Evolutionary conservation across 2,797 vertebrate genomes (phyloP), one percentile per base, ranked within the genome.

Genomic region (Kryptopterus vitreolus): DNA sequence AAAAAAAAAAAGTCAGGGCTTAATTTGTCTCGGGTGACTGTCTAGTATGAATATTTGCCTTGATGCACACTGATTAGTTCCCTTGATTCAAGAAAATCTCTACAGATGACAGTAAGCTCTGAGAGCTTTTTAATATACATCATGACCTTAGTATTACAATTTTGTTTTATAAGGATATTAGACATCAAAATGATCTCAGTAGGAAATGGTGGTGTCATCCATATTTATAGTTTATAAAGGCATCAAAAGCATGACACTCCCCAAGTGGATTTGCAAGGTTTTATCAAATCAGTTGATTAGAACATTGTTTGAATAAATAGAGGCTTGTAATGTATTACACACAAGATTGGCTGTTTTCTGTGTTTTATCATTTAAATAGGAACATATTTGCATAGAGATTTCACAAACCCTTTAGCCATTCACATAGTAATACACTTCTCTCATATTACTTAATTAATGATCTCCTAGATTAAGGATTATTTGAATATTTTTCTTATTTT

Each of bases 71-170:
- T 18, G 24, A 69, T 29, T 16, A 43, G 16, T 52, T 20, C 3
- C 24, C 10, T 55, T 55, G 11, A 16, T n/a, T 48, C 12, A 3
- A 10, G 50, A 58, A 58, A 59, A 59, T 75, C 55, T 68, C 61
- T 58, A 16, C 16, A 46, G 52, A 52, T 50, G 3, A 33, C n/a
- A 48, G 12, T 18, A 52, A 70, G 62, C 63, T 52, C 29, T 5
- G 26, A 33, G n/a, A 22, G 69, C 29, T 22, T 70, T 52, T 53
- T 48, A 74, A 74, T 73, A 57, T 73, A 57, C 8, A 18, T 55
- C 1, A 73, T 16, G 12, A 38, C 31, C 31, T 3, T 9, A 38
- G 12, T 22, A 72, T 55, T n/a, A 29, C 9, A 7, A 35, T 1
- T 10, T 16, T 15, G n/a, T 43, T 38, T 22, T 63, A 20, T 4